Conservation (phyloP, 2,113 vertebrate species). For the Capreolus pygargus region DNA sequence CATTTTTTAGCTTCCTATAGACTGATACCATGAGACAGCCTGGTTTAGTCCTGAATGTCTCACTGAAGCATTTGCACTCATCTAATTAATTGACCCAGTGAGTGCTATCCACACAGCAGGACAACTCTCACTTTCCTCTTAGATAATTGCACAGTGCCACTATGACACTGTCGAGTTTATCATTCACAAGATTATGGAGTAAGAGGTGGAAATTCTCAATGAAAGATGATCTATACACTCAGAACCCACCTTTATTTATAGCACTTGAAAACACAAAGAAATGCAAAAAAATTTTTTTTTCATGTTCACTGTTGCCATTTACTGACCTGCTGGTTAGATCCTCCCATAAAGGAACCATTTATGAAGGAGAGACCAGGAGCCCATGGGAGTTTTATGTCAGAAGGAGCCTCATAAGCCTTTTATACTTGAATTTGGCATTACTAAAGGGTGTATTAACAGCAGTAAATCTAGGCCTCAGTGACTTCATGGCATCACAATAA, state of each 20-base stretch:
- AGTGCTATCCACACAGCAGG: conserved; percentile 55
- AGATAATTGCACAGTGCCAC: conserved; percentile 61
- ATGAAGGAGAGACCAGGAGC: conserved; percentile 14
- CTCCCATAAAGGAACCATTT: conserved; percentile 61
- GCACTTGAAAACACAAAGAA: conserved; percentile 37
- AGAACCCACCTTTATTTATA: conserved; percentile 55
- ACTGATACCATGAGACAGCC: not conserved
- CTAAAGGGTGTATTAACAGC: conserved; percentile 67
- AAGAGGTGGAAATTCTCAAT: conserved; percentile 30
- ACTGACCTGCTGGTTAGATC: not conserved
- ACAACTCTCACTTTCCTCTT: conserved; percentile 52
- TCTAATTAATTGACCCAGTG: conserved; percentile 77
- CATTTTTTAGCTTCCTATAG: not conserved
- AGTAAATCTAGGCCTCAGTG: conserved; percentile 11
- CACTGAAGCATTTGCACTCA: conserved; percentile 53
- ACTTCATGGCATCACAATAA: conserved; percentile 41
- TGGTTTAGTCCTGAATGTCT: conserved; percentile 57
- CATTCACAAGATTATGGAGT: conserved; percentile 19
- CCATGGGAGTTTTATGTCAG: conserved; percentile 23
- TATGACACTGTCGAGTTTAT: conserved; percentile 44
- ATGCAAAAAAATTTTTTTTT: conserved; percentile 7
- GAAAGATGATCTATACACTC: conserved; percentile 30
- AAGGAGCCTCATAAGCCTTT: conserved; percentile 42
- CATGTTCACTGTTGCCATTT: not conserved
- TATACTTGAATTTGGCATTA: conserved; percentile 51